These are phyloP conservation scores for Characodon lateralis DNA, from an alignment of 2,797 vertebrate species.

Conservation along the genomic window DNA sequence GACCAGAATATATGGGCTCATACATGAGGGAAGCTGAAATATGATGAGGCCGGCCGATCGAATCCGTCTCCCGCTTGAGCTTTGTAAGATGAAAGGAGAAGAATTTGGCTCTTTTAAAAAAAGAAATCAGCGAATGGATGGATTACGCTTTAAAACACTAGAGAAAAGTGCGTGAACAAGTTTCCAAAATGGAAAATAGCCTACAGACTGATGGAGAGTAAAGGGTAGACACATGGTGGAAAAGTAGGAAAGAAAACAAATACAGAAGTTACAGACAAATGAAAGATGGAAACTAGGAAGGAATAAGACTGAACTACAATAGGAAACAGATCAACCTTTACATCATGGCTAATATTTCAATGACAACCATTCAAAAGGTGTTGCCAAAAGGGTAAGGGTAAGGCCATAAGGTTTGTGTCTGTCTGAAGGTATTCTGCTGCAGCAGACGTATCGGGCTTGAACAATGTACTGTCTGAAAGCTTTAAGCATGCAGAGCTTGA, in stretches of 20 bases:
- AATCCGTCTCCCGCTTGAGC: not conserved
- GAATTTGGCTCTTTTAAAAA: not conserved
- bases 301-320: not conserved
- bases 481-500: not conserved
- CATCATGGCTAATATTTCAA: not conserved
- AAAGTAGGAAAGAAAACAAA: conserved; percentile 14
- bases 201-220: not conserved
- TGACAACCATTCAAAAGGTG: not conserved
- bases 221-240: not conserved
- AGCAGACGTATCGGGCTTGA: not conserved
- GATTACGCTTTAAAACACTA: not conserved
- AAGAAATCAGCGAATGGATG: not conserved
- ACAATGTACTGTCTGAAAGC: not conserved
- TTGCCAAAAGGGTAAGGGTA: not conserved
- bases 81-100: not conserved
- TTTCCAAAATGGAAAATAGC: not conserved
- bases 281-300: conserved; percentile 3
- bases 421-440: not conserved
- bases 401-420: not conserved
- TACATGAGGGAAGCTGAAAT: not conserved
- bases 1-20: conserved; percentile 8
- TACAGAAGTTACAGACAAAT: conserved; percentile 2
- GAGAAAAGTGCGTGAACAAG: not conserved
- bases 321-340: not conserved
- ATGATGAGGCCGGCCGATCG: not conserved